Base-by-base conservation (phyloP, 1,140 invertebrate species). In the Cherax quadricarinatus region DNA sequence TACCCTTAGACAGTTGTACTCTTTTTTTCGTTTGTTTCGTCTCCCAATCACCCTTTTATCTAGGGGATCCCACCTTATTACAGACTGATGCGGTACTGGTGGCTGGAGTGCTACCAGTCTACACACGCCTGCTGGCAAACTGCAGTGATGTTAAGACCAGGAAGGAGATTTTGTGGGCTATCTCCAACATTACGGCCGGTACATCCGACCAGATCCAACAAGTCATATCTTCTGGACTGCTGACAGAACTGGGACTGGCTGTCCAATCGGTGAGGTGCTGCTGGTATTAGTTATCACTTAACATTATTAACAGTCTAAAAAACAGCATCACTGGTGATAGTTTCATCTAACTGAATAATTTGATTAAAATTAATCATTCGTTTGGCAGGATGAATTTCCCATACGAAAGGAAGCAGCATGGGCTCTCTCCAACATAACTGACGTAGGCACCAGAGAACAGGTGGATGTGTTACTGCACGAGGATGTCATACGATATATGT, bases 321-420 rank as follows among this genome's bases (percentile, higher is more conserved):
- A 41, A 41, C 30, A 41, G 2, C 30, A 41, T 0, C 2, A 41
- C 30, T 41, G 30, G 30, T 1, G 30, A 41, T 41, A 41, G 0
- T 41, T 41, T 41, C 30, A 41, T 41, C 30, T 41, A 41, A 41
- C 30, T 41, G 30, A 41, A 41, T 41, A 41, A 41, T 41, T 41
- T 41, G 30, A 41, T 41, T 41, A 6, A 57, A 10, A 57, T 57
- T 3, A 57, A 57, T 57, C 6, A 41, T 57, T 10, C 14, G 6
- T 57, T 57, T 9, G 14, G 3, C 93, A 98, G 96, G 98, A 98
- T 88, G 98, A 99, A 95, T 99, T 99, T 95, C 98, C 99, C 96
- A 99, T 98, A 7, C 98, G 99, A 95, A 99, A 99, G 95, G 99
- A 99, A 96, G 99, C 99, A 12, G 98, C 98, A 0, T 99, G 99